phyloP scores from a whole-genome alignment of 2,113 vertebrate species.

The Progne subis region DNA sequence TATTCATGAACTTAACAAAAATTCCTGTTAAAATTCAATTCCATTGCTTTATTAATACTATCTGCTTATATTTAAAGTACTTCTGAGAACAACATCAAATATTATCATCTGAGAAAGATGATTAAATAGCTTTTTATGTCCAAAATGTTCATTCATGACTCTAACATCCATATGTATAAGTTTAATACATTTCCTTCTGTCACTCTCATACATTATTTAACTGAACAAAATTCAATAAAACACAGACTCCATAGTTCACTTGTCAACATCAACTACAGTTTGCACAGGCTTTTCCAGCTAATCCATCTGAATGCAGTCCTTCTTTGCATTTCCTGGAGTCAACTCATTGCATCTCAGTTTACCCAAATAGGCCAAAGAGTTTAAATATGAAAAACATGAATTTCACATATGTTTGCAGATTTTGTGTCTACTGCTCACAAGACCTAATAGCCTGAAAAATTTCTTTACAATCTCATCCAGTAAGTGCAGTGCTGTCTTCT shows the following conservation, averaged over 20 bases:
- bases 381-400: background rate
- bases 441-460: background rate
- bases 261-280: constrained; percentile 39
- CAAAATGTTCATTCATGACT: constrained; percentile 24
- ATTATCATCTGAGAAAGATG: background rate
- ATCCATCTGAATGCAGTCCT: background rate
- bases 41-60: background rate
- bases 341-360: background rate
- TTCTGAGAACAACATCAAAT: constrained; percentile 33
- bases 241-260: constrained; percentile 8
- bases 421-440: background rate
- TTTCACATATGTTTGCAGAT: background rate
- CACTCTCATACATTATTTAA: constrained; percentile 59
- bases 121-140: constrained; percentile 47
- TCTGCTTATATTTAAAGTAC: constrained; percentile 20
- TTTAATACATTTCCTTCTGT: constrained; percentile 39
- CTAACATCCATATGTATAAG: constrained; percentile 47
- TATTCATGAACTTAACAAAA: constrained; percentile 25
- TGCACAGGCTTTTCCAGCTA: background rate
- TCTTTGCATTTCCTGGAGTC: background rate
- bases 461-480: background rate
- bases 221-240: constrained; percentile 55
- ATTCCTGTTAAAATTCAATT: background rate
- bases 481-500: background rate
- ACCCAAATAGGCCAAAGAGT: background rate